These are phyloP conservation scores for Drosophila quinaria DNA, from an alignment of 2,888 invertebrate genomes.

Conservation along the genomic window DNA sequence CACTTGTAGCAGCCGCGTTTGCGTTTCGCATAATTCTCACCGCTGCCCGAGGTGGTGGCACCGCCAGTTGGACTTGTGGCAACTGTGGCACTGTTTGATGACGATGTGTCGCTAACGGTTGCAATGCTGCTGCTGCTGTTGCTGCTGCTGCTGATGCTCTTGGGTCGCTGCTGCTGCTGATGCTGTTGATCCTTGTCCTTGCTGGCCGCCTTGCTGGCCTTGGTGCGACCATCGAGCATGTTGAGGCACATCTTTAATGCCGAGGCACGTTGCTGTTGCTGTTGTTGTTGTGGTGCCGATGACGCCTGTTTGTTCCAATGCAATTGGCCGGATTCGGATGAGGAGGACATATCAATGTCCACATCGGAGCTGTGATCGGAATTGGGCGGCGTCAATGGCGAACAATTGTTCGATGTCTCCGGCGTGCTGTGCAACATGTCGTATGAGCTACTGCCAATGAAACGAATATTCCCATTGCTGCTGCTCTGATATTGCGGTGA, in stretches of 20 bases:
- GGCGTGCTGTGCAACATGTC: slow-evolving; percentile 59
- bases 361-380: slow-evolving; percentile 91
- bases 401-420: slow-evolving; percentile 86
- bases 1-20: slow-evolving; percentile 89
- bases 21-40: slow-evolving; percentile 79
- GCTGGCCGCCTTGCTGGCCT: slow-evolving; percentile 78
- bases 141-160: slow-evolving; percentile 19
- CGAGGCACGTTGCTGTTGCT: slow-evolving; percentile 58
- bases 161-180: slow-evolving; percentile 57
- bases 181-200: slow-evolving; percentile 60
- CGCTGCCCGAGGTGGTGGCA: slow-evolving; percentile 23
- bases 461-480: slow-evolving; percentile 76
- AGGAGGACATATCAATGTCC: slow-evolving; percentile 87
- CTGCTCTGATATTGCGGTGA: slow-evolving; percentile 53
- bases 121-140: slow-evolving; percentile 13
- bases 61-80: not conserved
- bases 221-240: slow-evolving; percentile 84
- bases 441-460: slow-evolving; percentile 81
- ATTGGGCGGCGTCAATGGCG: slow-evolving; percentile 89
- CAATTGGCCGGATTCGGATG: slow-evolving; percentile 83
- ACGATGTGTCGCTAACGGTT: slow-evolving; percentile 10
- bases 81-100: not conserved
- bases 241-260: slow-evolving; percentile 80
- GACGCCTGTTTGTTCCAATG: slow-evolving; percentile 61
- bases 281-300: slow-evolving; percentile 30